Conservation (phyloP, 2,797 vertebrate species). For the Enteromius argenteus region DNA sequence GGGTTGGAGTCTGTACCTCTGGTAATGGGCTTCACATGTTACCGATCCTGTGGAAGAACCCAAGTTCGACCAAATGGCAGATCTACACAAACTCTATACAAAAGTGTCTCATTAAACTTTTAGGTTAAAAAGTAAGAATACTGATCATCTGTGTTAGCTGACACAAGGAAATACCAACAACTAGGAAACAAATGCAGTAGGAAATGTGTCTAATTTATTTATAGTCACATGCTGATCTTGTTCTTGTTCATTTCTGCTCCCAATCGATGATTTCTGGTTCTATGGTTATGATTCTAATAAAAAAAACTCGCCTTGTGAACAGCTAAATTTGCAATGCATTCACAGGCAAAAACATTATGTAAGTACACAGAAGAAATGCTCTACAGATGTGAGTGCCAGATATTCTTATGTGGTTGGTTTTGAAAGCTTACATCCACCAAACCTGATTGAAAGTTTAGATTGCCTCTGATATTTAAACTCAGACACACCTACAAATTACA, state of each 20-base stretch:
- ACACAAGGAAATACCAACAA: not conserved
- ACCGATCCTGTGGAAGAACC: constrained; percentile 32
- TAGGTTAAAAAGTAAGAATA: not conserved
- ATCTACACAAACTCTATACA: not conserved
- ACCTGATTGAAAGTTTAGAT: constrained; percentile 33
- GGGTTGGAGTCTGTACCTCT: constrained; percentile 19
- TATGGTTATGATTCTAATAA: not conserved
- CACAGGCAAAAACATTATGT: not conserved
- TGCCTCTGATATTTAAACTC: constrained; percentile 6
- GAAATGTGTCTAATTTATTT: not conserved
- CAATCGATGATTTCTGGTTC: not conserved
- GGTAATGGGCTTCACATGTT: constrained; percentile 65
- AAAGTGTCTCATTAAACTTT: not conserved
- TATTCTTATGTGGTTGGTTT: not conserved
- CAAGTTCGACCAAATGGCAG: not conserved
- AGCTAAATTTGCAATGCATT: not conserved
- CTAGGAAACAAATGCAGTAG: not conserved
- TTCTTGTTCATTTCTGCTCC: not conserved
- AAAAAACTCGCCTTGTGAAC: not conserved
- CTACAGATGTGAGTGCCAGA: not conserved
- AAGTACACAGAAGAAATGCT: not conserved
- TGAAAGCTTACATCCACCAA: not conserved
- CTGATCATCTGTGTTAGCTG: not conserved
- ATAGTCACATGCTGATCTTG: not conserved
- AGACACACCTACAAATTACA: constrained; percentile 39